Evolutionary conservation across 2,113 vertebrate species (phyloP), one percentile per base, ranked within the genome.

Genomic region (Rhombomys opimus): DNA sequence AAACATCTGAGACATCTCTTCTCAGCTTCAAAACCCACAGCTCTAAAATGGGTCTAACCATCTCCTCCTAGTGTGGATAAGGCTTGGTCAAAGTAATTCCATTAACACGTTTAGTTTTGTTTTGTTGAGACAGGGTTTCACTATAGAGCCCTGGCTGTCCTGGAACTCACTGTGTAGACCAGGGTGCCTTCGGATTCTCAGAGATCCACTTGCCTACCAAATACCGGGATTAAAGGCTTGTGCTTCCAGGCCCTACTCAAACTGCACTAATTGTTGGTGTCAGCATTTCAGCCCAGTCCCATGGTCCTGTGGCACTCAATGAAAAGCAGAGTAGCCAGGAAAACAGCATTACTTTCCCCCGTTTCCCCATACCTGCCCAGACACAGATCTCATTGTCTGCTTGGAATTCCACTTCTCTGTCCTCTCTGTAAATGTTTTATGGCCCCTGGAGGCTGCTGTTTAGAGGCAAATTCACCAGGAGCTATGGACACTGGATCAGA

Each of bases 371-470:
- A 90, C 86, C 73, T 95, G 86, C 22, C 86, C 95, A 50, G 75
- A 85, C 75, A 85, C 50, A 96, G 94, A 91, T 86, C 50, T 81
- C 50, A 17, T 82, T 77, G 38, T 80, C 85, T 92, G 88, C 65
- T 90, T 89, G 92, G 93, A 93, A 95, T 97, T 86, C 65, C 67
- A 75, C 92, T 90, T 92, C 67, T 91, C 41, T 54, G 59, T 91
- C 77, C 75, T 88, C 30, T 87, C 54, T 84, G n/a, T 93, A 46
- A 84, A 80, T 73, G 57, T 87, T 96, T 96, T 91, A 89, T 77
- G 67, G 80, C 12, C 73, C 59, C 88, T 35, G 1, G 57, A 95
- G 73, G 91, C 86, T 89, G 86, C 68, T 73, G n/a, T 85, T 93
- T 86, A 38, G 78, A 94, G 84, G 75, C 73, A 82, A 81, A 50